phyloP scores from a whole-genome alignment of 1,140 invertebrate genomes.

The Drosophila simulans region DNA sequence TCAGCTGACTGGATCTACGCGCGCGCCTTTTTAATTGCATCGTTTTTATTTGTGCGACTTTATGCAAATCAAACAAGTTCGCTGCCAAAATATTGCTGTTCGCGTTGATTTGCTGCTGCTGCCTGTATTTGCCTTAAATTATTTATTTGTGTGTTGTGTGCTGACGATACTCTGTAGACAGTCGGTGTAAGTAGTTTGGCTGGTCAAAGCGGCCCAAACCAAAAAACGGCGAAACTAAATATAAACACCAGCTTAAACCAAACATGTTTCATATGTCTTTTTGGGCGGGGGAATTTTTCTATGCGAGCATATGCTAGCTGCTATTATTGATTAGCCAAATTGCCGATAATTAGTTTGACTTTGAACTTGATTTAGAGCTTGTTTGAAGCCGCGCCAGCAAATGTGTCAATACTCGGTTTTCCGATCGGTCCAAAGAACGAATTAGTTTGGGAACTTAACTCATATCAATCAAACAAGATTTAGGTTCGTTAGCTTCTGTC shows the following conservation, averaged over 20 bases:
- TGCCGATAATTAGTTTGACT: constrained; percentile 81
- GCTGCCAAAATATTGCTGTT: constrained; percentile 70
- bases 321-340: constrained; percentile 73
- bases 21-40: constrained; percentile 63
- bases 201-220: constrained; percentile 36
- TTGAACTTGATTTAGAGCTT: constrained; percentile 81
- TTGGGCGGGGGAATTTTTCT: constrained; percentile 27
- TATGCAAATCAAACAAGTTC: constrained; percentile 82
- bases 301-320: constrained; percentile 10
- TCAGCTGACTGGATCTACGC: constrained; percentile 69
- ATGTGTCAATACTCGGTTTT: constrained; percentile 35
- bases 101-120: constrained; percentile 52
- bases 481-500: not conserved
- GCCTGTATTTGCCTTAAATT: constrained; percentile 74
- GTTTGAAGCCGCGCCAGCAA: constrained; percentile 52
- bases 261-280: constrained; percentile 55
- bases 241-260: constrained; percentile 30
- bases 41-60: constrained; percentile 23
- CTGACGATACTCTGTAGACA: constrained; percentile 4
- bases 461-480: not conserved
- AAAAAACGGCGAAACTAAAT: not conserved
- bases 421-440: constrained; percentile 2
- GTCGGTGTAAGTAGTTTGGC: constrained; percentile 57
- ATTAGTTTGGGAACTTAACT: constrained; percentile 4
- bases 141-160: constrained; percentile 64